Base-by-base conservation (phyloP, 2,113 vertebrate genomes). In the Anthoscopus minutus region DNA sequence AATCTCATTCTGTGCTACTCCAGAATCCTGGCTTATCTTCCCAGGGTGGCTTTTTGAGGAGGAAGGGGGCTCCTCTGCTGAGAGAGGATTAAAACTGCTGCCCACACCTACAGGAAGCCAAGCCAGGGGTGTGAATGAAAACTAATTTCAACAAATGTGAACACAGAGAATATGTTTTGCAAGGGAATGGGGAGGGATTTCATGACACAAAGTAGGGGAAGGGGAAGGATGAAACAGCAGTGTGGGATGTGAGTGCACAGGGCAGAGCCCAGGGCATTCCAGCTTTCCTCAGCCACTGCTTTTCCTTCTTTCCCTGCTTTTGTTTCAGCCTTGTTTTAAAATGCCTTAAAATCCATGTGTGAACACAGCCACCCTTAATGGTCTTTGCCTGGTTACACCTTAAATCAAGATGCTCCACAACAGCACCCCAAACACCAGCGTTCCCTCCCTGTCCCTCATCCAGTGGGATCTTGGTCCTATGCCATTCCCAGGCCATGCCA, bases 381-480 rank as follows among this genome's bases (percentile, higher is more conserved):
- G 13, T 4, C 66, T 24, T 86, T 82, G 64, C 18, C 61, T 79
- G 40, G 47, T 24, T 27, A 27, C n/a, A 44, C 37, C 47, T 87
- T 20, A 30, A 47, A 79, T 5, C 0, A 11, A 57, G 64, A 69
- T 9, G 24, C 14, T 47, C 40, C 31, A 2, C 3, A 25, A 28
- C 1, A 23, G 48, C 86, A 61, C 33, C 58, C 58, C 40, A 33
- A 16, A 38, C 10, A 19, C 3, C 27, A 56, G 38, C 0, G 0
- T 10, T 28, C 15, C 67, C 37, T 57, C 66, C 66, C 33, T 3
- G 13, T 8, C 66, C 80, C 47, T 44, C 51, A 25, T 2, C 56
- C 19, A 3, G 15, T 0, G 8, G 51, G 25, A 62, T 7, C 67
- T 20, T 14, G 28, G 42, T 61, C 25, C 64, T 2, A 1, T 3